Percentiles rank a stretch among this genome's conserved stretches.
Evolutionary conservation across 2,888 invertebrate species (phyloP).

Genomic region (Pseudolycoriella hygida): DNA sequence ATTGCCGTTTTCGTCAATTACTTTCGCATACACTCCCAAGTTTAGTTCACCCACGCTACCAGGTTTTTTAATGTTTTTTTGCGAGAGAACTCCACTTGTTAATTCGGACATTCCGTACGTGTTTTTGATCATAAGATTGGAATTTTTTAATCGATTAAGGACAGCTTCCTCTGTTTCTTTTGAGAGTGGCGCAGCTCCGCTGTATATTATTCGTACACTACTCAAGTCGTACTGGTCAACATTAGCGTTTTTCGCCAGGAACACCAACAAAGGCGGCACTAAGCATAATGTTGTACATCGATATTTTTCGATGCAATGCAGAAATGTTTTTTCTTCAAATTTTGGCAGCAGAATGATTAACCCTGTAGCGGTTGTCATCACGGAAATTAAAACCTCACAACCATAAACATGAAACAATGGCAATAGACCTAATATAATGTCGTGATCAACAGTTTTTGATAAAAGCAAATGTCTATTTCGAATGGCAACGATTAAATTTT

Average conservation of each 20-base stretch:
- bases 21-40: conserved; percentile 38
- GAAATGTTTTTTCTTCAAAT: conserved; percentile 57
- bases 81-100: conserved; percentile 37
- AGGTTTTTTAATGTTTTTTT: conserved; percentile 27
- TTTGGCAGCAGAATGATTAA: conserved; percentile 36
- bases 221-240: conserved; percentile 59
- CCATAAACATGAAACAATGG: conserved; percentile 78
- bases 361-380: conserved; percentile 33
- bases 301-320: conserved; percentile 30
- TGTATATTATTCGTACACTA: conserved; percentile 46
- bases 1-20: conserved; percentile 23
- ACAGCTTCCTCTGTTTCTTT: conserved; percentile 43
- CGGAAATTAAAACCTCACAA: conserved; percentile 39
- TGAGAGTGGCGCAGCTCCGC: conserved; percentile 71
- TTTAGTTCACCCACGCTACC: conserved; percentile 49
- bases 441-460: too few species aligned
- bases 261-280: conserved; percentile 72
- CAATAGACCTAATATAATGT: conserved; percentile 39
- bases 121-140: conserved; percentile 44
- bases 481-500: conserved; percentile 36
- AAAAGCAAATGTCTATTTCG: too few species aligned
- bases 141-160: conserved; percentile 22
- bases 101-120: conserved; percentile 59
- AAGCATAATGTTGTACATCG: conserved; percentile 23
- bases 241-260: conserved; percentile 64